A percentile compares a stretch with the other conserved stretches of the same genome.
These are phyloP conservation scores for Spodoptera exigua DNA, from an alignment of 2,888 invertebrate species.

Conservation along the genomic window DNA sequence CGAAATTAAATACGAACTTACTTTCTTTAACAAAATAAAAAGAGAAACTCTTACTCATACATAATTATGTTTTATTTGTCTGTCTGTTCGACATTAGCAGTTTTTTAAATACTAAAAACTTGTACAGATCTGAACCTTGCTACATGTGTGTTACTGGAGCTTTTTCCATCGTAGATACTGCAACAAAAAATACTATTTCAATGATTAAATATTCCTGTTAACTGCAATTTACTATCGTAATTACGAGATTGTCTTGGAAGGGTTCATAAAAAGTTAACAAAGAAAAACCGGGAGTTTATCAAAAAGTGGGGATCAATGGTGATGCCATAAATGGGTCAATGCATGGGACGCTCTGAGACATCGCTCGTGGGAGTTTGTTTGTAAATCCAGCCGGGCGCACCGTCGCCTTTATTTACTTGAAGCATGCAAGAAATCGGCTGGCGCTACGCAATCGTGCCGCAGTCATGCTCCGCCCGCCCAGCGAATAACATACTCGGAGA, in stretches of 20 bases:
- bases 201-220: too few species aligned
- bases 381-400: slow-evolving; percentile 82
- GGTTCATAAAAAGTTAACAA: neutral
- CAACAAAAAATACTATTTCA: too few species aligned
- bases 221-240: too few species aligned
- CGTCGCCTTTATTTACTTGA: slow-evolving; percentile 84
- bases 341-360: slow-evolving; percentile 85
- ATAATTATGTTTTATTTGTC: too few species aligned
- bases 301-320: slow-evolving; percentile 46
- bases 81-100: too few species aligned
- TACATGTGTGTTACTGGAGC: too few species aligned
- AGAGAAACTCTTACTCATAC: neutral
- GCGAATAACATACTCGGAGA: slow-evolving; percentile 73
- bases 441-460: slow-evolving; percentile 85
- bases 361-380: slow-evolving; percentile 83
- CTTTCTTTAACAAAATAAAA: neutral
- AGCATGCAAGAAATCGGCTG: slow-evolving; percentile 86
- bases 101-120: too few species aligned
- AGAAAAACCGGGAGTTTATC: slow-evolving; percentile 7
- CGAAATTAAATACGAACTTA: slow-evolving; percentile 40
- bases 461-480: slow-evolving; percentile 86
- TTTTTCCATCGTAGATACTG: too few species aligned
- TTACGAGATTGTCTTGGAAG: neutral
- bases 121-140: too few species aligned
- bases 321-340: slow-evolving; percentile 79